Evolutionary conservation across 1,140 invertebrate species (phyloP), one percentile per base, ranked within the genome.

Genomic region (Heliothis virescens): DNA sequence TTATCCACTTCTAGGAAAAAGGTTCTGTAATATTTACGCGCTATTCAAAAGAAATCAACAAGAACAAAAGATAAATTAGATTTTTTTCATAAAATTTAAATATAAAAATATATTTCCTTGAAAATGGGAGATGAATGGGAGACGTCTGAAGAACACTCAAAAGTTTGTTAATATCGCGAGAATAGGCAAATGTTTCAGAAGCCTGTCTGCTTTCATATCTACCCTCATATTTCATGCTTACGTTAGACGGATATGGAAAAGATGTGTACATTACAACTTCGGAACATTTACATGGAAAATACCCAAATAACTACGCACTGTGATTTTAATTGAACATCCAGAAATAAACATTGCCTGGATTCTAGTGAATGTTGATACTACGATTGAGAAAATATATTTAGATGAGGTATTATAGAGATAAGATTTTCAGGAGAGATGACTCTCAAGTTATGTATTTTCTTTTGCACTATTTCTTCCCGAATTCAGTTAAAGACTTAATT

Each of bases 81-180:
- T 47, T 47, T 16, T 47, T 15, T 47, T 65, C 21, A 65, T 41
- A 11, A 65, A 47, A 65, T 65, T 48, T 50, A 48, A 65, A 67
- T 48, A 10, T 47, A 48, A 65, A 67, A 67, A 10, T 47, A 26
- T 21, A 21, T 48, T 67, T 65, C 41, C 3, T 18, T 41, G 18
- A 26, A 59, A 65, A 65, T 55, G 15, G 47, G 47, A 65, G 34
- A 65, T 65, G 34, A 16, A 47, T 47, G 29, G 10, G n/a, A 2
- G 29, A 11, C 41, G 41, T 67, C 41, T 67, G 12, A 16, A 13
- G n/a, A 67, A 16, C 16, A 41, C 63, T 67, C 16, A 11, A 11
- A 67, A 67, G n/a, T 67, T 67, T 67, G 9, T 48, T 67, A 67
- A 67, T 48, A 67, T 48, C 63, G n/a, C n/a, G 63, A n/a, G 63